A percentile compares a stretch with the other conserved stretches of the same genome.
Conservation (phyloP, 1,140 invertebrate species). For the Cydia pomonella region DNA sequence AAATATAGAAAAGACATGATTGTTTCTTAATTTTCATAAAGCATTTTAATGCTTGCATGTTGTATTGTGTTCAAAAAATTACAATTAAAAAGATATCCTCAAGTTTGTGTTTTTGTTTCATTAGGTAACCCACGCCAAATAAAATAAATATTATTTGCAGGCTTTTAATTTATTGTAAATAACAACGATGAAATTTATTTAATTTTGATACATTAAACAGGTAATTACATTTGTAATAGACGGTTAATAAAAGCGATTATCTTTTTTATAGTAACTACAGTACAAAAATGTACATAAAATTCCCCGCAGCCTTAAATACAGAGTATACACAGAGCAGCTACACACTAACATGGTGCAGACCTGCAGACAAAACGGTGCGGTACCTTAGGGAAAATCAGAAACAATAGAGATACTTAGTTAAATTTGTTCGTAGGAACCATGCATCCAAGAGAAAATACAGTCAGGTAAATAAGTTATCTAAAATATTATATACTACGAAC, state of each 20-base stretch:
- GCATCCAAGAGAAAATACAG: no score
- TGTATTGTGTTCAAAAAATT: constrained; percentile 81
- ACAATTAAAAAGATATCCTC: constrained; percentile 76
- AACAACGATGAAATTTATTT: not conserved
- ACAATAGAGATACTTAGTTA: no score
- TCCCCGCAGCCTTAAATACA: no score
- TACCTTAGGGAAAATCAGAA: not conserved
- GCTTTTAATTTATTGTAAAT: not conserved
- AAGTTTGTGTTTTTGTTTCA: constrained; percentile 49
- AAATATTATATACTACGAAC: no score
- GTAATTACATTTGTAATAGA: no score
- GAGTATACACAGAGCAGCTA: no score
- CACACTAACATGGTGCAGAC: no score
- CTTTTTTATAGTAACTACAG: no score
- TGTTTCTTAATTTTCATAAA: constrained; percentile 79
- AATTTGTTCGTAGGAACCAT: no score
- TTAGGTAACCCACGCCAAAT: not conserved
- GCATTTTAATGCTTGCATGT: constrained; percentile 80
- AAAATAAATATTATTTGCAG: not conserved
- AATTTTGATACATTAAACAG: not conserved
- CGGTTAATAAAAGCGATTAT: no score
- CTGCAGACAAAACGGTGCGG: not conserved
- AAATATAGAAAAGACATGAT: constrained; percentile 77
- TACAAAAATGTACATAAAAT: no score
- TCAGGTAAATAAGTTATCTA: no score